A percentile compares a stretch with the other conserved stretches of the same genome.
Conservation (phyloP, 1,140 invertebrate species). For the Alviniconcha marisindica region DNA sequence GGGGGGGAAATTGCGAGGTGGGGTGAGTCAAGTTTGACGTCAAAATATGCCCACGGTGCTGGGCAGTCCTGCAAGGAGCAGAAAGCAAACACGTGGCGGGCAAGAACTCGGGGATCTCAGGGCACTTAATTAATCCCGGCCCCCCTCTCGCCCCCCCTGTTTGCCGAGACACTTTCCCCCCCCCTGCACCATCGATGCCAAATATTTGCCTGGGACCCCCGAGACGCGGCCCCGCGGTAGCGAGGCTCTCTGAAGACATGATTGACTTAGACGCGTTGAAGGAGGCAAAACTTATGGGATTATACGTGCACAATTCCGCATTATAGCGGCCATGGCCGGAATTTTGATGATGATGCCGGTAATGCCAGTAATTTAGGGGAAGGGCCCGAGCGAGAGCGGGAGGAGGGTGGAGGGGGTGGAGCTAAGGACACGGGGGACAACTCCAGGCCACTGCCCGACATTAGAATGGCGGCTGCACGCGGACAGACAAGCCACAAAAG, state of each 20-base stretch:
- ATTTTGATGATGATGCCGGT: constrained; percentile 15
- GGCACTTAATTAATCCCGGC: constrained; percentile 7
- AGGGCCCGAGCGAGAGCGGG: background rate
- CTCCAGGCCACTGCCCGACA: too few species aligned
- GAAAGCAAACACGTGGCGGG: background rate
- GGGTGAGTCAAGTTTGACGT: constrained; percentile 13
- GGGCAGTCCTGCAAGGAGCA: background rate
- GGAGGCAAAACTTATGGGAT: constrained; percentile 15
- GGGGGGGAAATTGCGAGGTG: background rate
- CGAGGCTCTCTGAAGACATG: background rate
- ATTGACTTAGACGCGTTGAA: background rate
- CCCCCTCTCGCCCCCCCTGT: background rate
- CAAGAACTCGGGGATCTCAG: background rate
- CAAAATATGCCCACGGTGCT: background rate
- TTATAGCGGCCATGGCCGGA: background rate
- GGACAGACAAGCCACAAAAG: constrained; percentile 25
- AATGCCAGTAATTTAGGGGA: background rate
- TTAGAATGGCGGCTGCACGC: background rate
- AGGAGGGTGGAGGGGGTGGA: background rate
- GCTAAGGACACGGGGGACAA: background rate
- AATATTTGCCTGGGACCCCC: background rate
- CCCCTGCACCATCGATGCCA: background rate
- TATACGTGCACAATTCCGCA: constrained; percentile 13
- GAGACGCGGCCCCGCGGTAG: background rate
- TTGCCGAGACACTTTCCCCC: background rate